Evolutionary conservation across 2,888 invertebrate species (phyloP), one percentile per base, ranked within the genome.

Genomic region (Eubasilissa splendida): DNA sequence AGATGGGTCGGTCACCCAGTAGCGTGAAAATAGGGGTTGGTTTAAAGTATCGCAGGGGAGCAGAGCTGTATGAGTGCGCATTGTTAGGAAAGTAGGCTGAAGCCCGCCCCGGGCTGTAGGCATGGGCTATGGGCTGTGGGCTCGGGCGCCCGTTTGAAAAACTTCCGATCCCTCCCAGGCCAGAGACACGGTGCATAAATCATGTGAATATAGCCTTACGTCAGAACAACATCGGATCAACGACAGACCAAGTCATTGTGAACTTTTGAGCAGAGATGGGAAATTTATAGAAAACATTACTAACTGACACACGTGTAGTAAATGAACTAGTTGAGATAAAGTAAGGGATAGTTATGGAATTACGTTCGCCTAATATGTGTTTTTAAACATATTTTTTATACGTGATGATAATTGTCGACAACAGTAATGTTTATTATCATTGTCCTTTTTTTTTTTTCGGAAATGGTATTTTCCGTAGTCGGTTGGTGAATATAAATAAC

Each of bases 161-260:
- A 80, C 77, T 77, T 73, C 68, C 31, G 14, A 53, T 76, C 80
- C 68, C 75, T 73, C 71, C 22, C 53, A 66, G 82, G 80, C 66
- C 63, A 68, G 33, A 53, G 31, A 70, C 54, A 60, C 33, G 80
- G 80, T 80, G 76, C 80, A 79, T 82, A 82, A 82, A 82, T 82
- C 77, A 80, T 82, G 10, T 54, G 70, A 76, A 77, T 77, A 66
- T 70, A 52, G 60, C 76, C 53, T 31, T 11, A 22, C 7, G 63
- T 22, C 31, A 22, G 31, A 33, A 9, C 63, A 31, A 31, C 31
- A 11, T 63, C 33, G 66, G 14, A 66, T n/a, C 1, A 42, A 66
- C 66, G 42, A n/a, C 58, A 4, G 58, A 58, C 58, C 5, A 3
- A 63, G 33, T 14, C 63, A 31, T 63, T 42, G 42, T 42, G 42